Evolutionary conservation across 1,140 invertebrate species (phyloP), one percentile per base, ranked within the genome.

Genomic region (Eriosoma lanigerum): DNA sequence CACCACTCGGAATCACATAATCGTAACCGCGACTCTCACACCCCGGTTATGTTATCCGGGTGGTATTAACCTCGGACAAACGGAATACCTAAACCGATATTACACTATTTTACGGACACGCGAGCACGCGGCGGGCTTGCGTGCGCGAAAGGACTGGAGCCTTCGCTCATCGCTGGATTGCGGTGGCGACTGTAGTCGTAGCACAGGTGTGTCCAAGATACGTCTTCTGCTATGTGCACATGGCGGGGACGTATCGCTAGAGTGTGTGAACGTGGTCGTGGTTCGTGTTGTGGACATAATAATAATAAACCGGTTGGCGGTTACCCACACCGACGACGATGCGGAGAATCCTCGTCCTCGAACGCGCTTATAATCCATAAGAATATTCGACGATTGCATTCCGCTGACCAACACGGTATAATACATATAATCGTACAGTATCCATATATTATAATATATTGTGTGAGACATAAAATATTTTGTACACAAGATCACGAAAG

Each of bases 291-390:
- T 48, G 46, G 46, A 32, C 60, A 26, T 38, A 15, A 48, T 15
- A 15, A 48, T 15, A 24, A 12, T 26, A 62, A 68, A 68, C 64
- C 64, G 64, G 64, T 68, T 68, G 46, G 38, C 64, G 64, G 64
- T 68, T 68, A 68, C 64, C 64, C 38, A 46, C 64, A 68, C 64
- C 64, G 64, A 3, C 5, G 12, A 4, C 52, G 12, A 4, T n/a
- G 52, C 6, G 17, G 19, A 38, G 32, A 38, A 38, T 52, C 19
- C 12, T 52, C 50, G 50, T 52, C 32, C 32, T 38, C 32, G 32
- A 15, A 1, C 17, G 50, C 50, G 50, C 50, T 1, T 4, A 3
- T 38, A 3, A 8, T 38, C 32, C 32, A 38, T 4, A 8, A 4
- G 3, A 8, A 8, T 4, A 38, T 38, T 38, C 32, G 32, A 38